Evolutionary conservation across 1,140 invertebrate species (phyloP), one percentile per base, ranked within the genome.

Genomic region (Drosophila virilis): DNA sequence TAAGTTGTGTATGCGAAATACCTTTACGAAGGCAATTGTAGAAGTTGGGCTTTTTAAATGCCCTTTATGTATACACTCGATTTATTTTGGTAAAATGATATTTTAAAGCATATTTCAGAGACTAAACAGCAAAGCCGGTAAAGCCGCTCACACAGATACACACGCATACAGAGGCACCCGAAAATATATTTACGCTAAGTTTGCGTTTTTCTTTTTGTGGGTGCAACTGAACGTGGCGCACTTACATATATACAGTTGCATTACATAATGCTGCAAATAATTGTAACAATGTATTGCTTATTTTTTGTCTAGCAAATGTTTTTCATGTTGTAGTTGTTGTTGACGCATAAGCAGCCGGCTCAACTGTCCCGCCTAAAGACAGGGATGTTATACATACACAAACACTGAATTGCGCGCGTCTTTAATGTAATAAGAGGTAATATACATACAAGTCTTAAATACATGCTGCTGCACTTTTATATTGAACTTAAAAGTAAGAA

Each of bases 291-390:
- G 9, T 33, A 54, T 43, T 17, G 37, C 32, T 37, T 33, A 12
- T 7, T 40, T 12, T 55, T 12, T 8, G 12, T 46, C 9, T 32
- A 7, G 22, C 6, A 4, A 32, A n/a, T 54, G n/a, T 7, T 32
- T 55, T 9, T 17, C 17, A 12, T 37, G 10, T 22, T 35, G n/a
- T 55, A 50, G 15, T 61, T 58, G 38, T 62, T 51, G 32, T 55
- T 32, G n/a, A 28, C 69, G 58, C 35, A 57, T 61, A 8, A 50
- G 65, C 51, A 65, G 59, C 80, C 81, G 80, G 70, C 48, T 46
- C 40, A 73, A 54, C 40, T 52, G 46, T 45, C 38, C 45, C 28
- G 17, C 28, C 37, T 65, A 60, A 72, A 13, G 17, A 59, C 69
- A 64, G 74, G 69, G 69, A n/a, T 65, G 81, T 77, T 70, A 50